Percentiles rank a stretch among this genome's conserved stretches.
Evolutionary conservation across 2,797 vertebrate genomes (phyloP).

Genomic region (Clarias pachynema): DNA sequence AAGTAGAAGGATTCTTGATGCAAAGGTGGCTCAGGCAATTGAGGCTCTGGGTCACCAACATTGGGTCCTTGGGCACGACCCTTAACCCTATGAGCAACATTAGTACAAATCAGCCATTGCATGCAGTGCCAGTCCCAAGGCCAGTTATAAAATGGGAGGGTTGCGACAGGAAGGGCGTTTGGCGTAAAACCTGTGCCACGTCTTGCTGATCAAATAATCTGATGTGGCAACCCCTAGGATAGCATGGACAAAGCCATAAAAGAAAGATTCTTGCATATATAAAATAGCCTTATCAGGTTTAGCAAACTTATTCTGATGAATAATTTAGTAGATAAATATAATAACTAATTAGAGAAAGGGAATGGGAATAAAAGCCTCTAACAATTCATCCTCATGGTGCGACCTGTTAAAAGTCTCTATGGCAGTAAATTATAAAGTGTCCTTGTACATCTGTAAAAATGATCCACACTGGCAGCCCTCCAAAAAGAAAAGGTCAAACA

Average conservation of each 20-base stretch:
- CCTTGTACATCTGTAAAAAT: neutral
- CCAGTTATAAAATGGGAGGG: too few species aligned
- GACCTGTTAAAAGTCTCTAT: neutral
- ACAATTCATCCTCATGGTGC: neutral
- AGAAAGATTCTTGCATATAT: neutral
- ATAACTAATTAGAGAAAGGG: neutral
- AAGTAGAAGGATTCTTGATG: neutral
- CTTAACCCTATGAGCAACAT: too few species aligned
- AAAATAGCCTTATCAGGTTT: neutral
- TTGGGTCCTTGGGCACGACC: too few species aligned
- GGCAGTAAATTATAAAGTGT: neutral
- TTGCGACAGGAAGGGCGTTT: too few species aligned
- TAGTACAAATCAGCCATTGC: too few species aligned
- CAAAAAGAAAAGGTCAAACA: slow-evolving; percentile 1
- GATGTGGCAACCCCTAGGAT: too few species aligned
- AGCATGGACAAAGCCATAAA: neutral
- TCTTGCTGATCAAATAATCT: too few species aligned
- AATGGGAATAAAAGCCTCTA: neutral
- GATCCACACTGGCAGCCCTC: neutral
- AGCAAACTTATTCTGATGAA: neutral
- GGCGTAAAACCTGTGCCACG: too few species aligned
- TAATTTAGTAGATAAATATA: neutral
- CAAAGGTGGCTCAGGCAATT: too few species aligned
- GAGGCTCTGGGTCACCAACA: too few species aligned
- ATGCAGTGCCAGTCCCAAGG: too few species aligned